Evolutionary conservation across 2,888 invertebrate genomes (phyloP).

Genomic region (Monoplex corrugatus): DNA sequence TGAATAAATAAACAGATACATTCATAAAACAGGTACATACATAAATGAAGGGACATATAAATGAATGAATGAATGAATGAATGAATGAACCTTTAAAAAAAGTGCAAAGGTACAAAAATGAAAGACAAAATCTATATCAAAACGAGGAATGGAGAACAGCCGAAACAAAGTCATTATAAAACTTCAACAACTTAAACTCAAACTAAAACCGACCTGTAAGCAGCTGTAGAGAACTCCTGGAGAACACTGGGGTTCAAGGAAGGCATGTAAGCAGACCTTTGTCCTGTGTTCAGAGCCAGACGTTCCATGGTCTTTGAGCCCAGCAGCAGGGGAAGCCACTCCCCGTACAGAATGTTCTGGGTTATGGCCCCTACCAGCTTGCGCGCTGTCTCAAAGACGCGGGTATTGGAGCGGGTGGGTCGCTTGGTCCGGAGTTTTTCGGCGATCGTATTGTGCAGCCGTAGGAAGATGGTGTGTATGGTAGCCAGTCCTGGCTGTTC

Average conservation of each 20-base stretch:
- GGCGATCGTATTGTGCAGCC: constrained; percentile 65
- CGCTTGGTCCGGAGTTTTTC: constrained; percentile 36
- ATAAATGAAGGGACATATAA: no score
- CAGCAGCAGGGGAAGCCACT: constrained; percentile 85
- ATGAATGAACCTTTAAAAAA: no score
- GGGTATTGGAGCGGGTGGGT: constrained; percentile 43
- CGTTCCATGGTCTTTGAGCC: constrained; percentile 81
- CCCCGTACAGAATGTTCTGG: constrained; percentile 73
- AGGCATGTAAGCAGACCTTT: neutral
- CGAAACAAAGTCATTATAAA: no score
- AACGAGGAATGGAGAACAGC: no score
- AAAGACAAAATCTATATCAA: no score
- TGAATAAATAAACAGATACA: no score
- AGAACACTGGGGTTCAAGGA: neutral
- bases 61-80: no score
- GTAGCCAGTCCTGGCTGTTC: constrained; percentile 61
- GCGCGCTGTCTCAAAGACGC: constrained; percentile 87
- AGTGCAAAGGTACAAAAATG: no score
- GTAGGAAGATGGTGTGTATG: constrained; percentile 62
- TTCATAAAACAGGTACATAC: no score
- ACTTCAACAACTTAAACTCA: no score
- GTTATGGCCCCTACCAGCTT: constrained; percentile 80
- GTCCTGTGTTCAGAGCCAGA: neutral
- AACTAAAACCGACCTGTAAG: constrained; percentile 36
- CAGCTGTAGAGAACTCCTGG: constrained; percentile 10